phyloP scores from a whole-genome alignment of 2,888 invertebrate genomes.

The Venusia cambrica region DNA sequence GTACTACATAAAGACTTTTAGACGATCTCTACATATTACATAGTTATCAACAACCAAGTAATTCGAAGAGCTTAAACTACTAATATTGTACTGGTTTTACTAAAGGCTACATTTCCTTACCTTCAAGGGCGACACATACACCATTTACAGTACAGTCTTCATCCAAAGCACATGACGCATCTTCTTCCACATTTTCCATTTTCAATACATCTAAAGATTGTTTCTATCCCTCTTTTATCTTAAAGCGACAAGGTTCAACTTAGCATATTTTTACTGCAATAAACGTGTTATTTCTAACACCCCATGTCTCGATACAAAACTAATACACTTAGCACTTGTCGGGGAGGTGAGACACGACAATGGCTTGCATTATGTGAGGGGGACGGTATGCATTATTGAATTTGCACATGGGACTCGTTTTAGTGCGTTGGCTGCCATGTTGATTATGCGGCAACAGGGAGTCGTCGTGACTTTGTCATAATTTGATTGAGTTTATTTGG shows the following conservation, averaged over 20 bases:
- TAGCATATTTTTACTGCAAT: constrained; percentile 16
- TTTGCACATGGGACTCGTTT: constrained; percentile 29
- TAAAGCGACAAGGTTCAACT: constrained; percentile 15
- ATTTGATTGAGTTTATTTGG: constrained; percentile 10
- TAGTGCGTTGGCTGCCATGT: constrained; percentile 14
- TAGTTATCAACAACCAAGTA: no score
- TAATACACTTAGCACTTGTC: constrained; percentile 62
- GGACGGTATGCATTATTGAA: constrained; percentile 31
- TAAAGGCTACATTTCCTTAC: no score
- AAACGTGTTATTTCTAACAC: constrained; percentile 49
- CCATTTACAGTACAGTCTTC: no score
- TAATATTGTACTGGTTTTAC: no score
- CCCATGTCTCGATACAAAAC: constrained; percentile 47
- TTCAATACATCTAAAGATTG: no score
- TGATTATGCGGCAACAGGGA: constrained; percentile 21
- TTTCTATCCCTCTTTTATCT: constrained; percentile 6
- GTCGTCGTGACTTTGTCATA: constrained; percentile 13
- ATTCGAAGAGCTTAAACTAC: no score
- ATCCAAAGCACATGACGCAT: no score
- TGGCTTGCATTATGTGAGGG: constrained; percentile 23
- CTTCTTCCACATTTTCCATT: no score
- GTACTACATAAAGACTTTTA: no score
- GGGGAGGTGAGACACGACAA: constrained; percentile 30
- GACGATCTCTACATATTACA: no score
- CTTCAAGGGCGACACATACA: no score